These are phyloP conservation scores for Axinella damicornis DNA, from an alignment of 37 sponge, comb jelly and placozoan species.

Conservation along the genomic window DNA sequence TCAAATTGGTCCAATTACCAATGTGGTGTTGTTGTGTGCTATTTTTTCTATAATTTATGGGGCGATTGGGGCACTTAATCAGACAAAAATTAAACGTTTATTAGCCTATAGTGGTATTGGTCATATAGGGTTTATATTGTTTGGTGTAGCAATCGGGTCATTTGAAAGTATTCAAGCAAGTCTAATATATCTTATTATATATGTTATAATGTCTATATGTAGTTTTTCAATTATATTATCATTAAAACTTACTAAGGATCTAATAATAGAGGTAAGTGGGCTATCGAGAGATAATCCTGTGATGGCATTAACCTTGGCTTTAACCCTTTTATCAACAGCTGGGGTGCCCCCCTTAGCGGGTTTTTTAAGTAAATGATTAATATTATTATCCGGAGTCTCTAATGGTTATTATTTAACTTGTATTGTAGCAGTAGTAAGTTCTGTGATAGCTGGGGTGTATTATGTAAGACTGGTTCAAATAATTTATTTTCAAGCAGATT, in stretches of 20 bases:
- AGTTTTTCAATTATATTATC: slow-evolving; percentile 73
- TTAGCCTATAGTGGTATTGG: slow-evolving; percentile 86
- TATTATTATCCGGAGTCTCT: slow-evolving; percentile 73
- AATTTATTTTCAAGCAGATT: slow-evolving; percentile 78
- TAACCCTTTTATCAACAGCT: slow-evolving; percentile 71
- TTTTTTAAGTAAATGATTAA: slow-evolving; percentile 77
- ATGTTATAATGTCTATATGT: slow-evolving; percentile 81
- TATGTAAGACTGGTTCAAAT: slow-evolving; percentile 86
- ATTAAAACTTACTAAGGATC: slow-evolving; percentile 48
- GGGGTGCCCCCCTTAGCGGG: slow-evolving; percentile 79
- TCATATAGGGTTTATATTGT: slow-evolving; percentile 82
- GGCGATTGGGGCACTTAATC: slow-evolving; percentile 82
- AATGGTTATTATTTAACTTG: slow-evolving; percentile 77
- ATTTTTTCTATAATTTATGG: slow-evolving; percentile 74
- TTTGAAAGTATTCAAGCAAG: slow-evolving; percentile 78
- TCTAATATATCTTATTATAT: slow-evolving; percentile 76
- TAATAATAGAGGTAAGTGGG: slow-evolving; percentile 68
- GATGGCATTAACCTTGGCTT: slow-evolving; percentile 61
- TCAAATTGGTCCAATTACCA: slow-evolving; percentile 60
- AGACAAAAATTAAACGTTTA: slow-evolving; percentile 76
- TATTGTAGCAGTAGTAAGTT: slow-evolving; percentile 58
- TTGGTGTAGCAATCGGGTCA: slow-evolving; percentile 73
- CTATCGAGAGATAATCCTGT: slow-evolving; percentile 78
- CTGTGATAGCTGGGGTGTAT: slow-evolving; percentile 84
- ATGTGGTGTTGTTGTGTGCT: slow-evolving; percentile 71